Conservation (phyloP, 2,797 vertebrate genomes). For the Numenius phaeopus region DNA sequence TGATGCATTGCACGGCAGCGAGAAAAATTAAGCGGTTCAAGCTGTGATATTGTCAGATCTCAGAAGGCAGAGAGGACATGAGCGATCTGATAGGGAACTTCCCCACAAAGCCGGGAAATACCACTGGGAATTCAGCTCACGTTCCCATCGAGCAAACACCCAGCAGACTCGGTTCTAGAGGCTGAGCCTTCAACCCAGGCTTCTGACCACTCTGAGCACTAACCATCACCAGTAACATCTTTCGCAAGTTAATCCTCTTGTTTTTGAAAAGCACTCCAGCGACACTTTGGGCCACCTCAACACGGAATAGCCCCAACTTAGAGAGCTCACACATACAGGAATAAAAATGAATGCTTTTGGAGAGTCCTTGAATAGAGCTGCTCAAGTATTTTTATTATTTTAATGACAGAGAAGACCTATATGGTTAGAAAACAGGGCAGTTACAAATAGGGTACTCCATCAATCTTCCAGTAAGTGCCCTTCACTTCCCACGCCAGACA, state of each 20-base stretch:
- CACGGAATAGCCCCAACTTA: not conserved
- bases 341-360: not conserved
- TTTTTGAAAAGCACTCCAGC: not conserved
- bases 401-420: not conserved
- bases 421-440: not conserved
- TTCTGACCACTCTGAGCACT: not conserved
- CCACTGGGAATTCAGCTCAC: not conserved
- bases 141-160: not conserved
- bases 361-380: not conserved
- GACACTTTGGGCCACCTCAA: not conserved
- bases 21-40: constrained; percentile 49
- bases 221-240: not conserved
- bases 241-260: not conserved
- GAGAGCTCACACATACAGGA: not conserved
- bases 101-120: not conserved
- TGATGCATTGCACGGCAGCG: not conserved
- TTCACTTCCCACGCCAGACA: rapidly evolving
- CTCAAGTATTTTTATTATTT: not conserved
- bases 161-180: not conserved
- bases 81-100: not conserved
- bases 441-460: not conserved
- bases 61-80: not conserved
- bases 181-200: not conserved
- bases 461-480: not conserved
- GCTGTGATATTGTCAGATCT: not conserved